Base-by-base conservation (phyloP, 2,888 invertebrate genomes). In the Antheraea assamensis region DNA sequence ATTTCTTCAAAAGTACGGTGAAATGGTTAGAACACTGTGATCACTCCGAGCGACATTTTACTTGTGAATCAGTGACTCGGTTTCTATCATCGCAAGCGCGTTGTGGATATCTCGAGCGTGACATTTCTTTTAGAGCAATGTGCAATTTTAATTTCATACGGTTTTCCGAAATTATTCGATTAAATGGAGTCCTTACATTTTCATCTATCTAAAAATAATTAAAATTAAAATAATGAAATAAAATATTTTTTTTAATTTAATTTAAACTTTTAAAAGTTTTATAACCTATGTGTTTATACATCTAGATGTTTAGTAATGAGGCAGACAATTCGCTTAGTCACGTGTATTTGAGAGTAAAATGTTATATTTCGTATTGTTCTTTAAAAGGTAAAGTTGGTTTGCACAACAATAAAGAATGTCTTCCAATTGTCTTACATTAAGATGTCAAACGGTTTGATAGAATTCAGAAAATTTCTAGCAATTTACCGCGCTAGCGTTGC, bases 91-190 rank as follows among this genome's bases (percentile, higher is more conserved):
- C 81, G 80, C 83, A 78, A 81, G 82, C 83, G 82, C 81, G 70
- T 82, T 87, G 83, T 83, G 81, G 81, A 83, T 83, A 90, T 87
- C 87, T 89, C 92, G 87, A 93, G 88, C 94, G 92, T 92, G 87
- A 93, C 92, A 88, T 85, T 86, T 88, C 86, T 88, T 86, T 88
- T 85, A 91, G 92, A 90, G 92, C 83, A 82, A 79, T 85, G 88
- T 84, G 80, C 85, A 83, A 84, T 85, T 88, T 87, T 84, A 19
- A n/a, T 17, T 64, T 55, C n/a, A 24, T 10, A 55, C 7, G 55
- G 21, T 55, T 21, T 24, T 58, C n/a, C 24, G 55, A 58, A n/a
- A 58, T 58, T 24, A 24, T 58, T 58, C 13, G 1, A 13, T 58
- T n/a, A 10, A 10, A 58, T 24, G 0, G 1, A 2, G 8, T 52